Conservation (phyloP, 2,113 vertebrate species). For the Mungos mungo region DNA sequence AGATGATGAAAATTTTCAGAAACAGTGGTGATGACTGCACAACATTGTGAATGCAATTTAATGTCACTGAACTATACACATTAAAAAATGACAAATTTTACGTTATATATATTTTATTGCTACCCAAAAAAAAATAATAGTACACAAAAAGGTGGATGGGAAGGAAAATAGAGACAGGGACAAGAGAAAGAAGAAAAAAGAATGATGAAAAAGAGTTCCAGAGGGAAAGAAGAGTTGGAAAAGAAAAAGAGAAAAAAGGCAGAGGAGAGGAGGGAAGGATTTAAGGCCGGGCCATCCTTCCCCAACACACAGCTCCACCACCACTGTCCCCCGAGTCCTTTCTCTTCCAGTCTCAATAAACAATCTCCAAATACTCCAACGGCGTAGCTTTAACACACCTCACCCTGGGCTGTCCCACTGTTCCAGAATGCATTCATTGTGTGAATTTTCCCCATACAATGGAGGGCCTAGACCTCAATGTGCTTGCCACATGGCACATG, state of each 20-base stretch:
- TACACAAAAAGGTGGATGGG: not conserved
- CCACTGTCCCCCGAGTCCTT: not conserved
- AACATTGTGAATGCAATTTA: not conserved
- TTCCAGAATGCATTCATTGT: not conserved
- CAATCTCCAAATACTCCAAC: not conserved
- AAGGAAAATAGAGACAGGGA: not conserved
- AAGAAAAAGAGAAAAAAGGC: not conserved
- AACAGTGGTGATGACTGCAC: not conserved
- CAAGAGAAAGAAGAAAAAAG: not conserved
- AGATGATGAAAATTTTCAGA: not conserved
- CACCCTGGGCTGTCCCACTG: too few species aligned
- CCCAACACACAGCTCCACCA: not conserved
- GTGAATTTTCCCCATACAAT: not conserved
- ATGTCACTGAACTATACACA: not conserved
- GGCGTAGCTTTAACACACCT: not conserved
- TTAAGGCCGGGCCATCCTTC: not conserved
- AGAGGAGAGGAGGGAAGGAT: not conserved
- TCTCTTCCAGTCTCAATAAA: not conserved
- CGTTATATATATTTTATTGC: not conserved
- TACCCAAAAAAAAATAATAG: not conserved
- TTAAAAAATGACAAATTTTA: not conserved
- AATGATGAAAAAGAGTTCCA: not conserved
- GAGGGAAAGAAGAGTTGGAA: not conserved
- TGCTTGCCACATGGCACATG: not conserved
- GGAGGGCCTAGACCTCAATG: not conserved